phyloP scores from a whole-genome alignment of 1,140 invertebrate genomes.

The Polyergus mexicanus region DNA sequence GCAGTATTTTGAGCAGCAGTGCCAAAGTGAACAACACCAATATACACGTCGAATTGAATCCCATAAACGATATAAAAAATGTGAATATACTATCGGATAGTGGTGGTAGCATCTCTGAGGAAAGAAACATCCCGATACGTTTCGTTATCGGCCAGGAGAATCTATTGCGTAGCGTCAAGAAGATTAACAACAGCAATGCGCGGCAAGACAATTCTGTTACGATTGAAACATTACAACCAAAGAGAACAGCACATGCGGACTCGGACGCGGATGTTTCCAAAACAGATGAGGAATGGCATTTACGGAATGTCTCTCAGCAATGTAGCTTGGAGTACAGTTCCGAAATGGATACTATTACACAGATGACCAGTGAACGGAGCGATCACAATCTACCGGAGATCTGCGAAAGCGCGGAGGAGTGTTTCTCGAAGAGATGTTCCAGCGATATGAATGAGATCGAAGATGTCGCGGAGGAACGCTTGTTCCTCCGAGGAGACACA shows the following conservation, averaged over 20 bases:
- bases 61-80: slow-evolving; percentile 88
- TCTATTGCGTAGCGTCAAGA: slow-evolving; percentile 73
- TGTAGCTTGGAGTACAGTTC: slow-evolving; percentile 91
- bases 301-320: slow-evolving; percentile 87
- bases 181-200: slow-evolving; percentile 74
- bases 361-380: slow-evolving; percentile 86
- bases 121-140: slow-evolving; percentile 80
- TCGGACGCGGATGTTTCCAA: slow-evolving; percentile 84
- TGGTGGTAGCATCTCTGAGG: slow-evolving; percentile 85
- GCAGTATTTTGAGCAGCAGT: slow-evolving; percentile 89
- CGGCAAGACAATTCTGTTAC: slow-evolving; percentile 78
- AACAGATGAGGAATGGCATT: slow-evolving; percentile 85
- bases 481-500: slow-evolving; percentile 19
- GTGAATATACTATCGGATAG: slow-evolving; percentile 89
- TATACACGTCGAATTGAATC: slow-evolving; percentile 89
- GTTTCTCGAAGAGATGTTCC: slow-evolving; percentile 45
- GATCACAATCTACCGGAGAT: slow-evolving; percentile 84
- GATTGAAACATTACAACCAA: slow-evolving; percentile 44
- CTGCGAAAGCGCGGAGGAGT: slow-evolving; percentile 72
- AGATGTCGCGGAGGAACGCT: slow-evolving; percentile 36
- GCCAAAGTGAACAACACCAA: slow-evolving; percentile 93
- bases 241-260: slow-evolving; percentile 72
- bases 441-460: slow-evolving; percentile 67
- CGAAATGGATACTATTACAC: slow-evolving; percentile 90
- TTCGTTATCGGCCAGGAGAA: slow-evolving; percentile 84